Base-by-base conservation (phyloP, 2,797 vertebrate species). In the Lacerta bilineata region DNA sequence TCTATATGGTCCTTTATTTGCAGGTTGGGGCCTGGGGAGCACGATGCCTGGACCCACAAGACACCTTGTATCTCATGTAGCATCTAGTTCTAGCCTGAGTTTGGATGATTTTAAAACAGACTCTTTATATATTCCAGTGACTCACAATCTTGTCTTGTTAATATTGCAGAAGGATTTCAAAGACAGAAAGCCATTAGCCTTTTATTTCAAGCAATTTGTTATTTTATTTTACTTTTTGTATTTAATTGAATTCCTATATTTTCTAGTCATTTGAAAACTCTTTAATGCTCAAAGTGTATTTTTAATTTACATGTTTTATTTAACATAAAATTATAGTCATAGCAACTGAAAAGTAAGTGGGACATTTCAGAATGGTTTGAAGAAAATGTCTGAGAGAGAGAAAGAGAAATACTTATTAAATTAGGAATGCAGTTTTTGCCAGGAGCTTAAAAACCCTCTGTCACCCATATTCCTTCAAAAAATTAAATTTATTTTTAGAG, bases 251-350 rank as follows among this genome's bases (percentile, higher is more conserved):
- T 84, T 55, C 29, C 68, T 55, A 72, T 55, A 75, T 33, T 33
- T 75, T 55, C 50, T 74, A 33, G 5, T 27, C 36, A 84, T 55
- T 36, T 59, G 55, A 64, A 77, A 29, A 64, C 59, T 64, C 25
- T 29, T 76, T 29, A 85, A 43, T 41, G 15, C 83, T 85, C 33
- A 29, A 83, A 84, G 75, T 43, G 36, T 39, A 77, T 33, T 64
- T 61, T 39, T 25, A 77, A 66, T 85, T 43, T 66, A 77, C 64
- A 77, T 66, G 39, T 77, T 77, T 39, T 43, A 77, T 9, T 41
- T 77, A 85, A 41, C 27, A 55, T 43, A 25, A 77, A 85, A 77
- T 85, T 66, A 77, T 33, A 66, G 59, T 39, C 69, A 39, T 41
- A 74, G 69, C 55, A 61, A 77, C 36, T 11, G 39, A 77, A 59